Base-by-base conservation (phyloP, 1,140 invertebrate species). In the Cepaea nemoralis region DNA sequence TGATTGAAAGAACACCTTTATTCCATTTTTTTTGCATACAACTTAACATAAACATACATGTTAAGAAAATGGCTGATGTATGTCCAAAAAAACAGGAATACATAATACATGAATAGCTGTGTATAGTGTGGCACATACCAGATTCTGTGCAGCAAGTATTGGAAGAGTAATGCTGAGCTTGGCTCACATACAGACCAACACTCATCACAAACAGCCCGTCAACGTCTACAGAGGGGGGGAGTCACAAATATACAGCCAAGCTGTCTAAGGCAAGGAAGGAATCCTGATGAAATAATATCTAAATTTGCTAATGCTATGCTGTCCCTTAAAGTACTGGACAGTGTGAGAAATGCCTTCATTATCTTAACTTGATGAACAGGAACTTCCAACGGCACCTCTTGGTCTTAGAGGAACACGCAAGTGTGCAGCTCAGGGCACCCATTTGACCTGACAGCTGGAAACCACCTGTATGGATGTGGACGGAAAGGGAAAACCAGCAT, bases 11-110 rank as follows among this genome's bases (percentile, higher is more conserved):
- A 80, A 80, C 78, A 73, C 78, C 78, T 80, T 80, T 80, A 80
- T 71, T 80, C 78, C 69, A 71, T 80, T 69, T 63, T 45, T 45
- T 80, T 80, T 80, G 78, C 78, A 80, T 80, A 80, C 78, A 80
- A 55, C 78, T 71, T 80, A 80, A 80, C 78, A 80, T 80, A 80
- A 80, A 80, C 67, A 37, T 80, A 80, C n/a, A 71, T 80, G 37
- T 71, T 80, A 80, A 80, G 78, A 80, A n/a, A 80, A 80, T 80
- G 78, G 78, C 69, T n/a, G 69, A 80, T 73, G 77, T 80, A 80
- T 80, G 55, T 55, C 73, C 40, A 42, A 66, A 80, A n/a, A 80
- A 80, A 80, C 39, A 80, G 55, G 55, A 45, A 67, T 66, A 80
- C 35, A 80, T 71, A 71, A 80, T 78, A 80, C 73, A 80, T 80